A percentile compares a stretch with the other conserved stretches of the same genome.
Conservation (phyloP, 2,888 invertebrate genomes). For the Plusia festucae region DNA sequence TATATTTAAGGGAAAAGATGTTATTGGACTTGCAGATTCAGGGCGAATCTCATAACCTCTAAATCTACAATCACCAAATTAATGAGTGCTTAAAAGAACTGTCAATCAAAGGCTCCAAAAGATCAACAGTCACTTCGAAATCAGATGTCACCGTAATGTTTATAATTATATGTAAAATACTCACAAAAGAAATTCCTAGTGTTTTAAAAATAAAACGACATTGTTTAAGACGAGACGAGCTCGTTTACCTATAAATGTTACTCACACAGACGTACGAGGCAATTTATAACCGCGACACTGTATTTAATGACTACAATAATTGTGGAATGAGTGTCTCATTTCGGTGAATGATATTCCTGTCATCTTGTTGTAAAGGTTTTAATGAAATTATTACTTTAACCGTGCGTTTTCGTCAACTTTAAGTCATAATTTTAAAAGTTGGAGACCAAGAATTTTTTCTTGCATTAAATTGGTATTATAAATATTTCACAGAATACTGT, state of each 20-base stretch:
- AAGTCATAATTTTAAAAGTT: constrained; percentile 24
- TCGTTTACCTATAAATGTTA: constrained; percentile 8
- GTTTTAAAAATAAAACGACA: constrained; percentile 1
- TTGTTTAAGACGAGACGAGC: constrained; percentile 1
- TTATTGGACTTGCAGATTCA: too few relatives aligned
- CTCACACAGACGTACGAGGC: constrained; percentile 25
- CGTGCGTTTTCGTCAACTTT: constrained; percentile 29
- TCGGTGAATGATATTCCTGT: constrained; percentile 28
- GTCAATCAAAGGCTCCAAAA: not conserved
- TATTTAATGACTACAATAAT: constrained; percentile 41
- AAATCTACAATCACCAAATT: too few relatives aligned
- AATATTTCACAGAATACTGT: too few relatives aligned
- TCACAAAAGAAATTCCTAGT: constrained; percentile 2
- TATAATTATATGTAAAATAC: not conserved
- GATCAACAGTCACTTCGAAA: not conserved
- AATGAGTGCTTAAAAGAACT: too few relatives aligned
- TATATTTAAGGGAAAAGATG: too few relatives aligned
- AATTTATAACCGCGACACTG: constrained; percentile 41
- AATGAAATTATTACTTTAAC: constrained; percentile 49
- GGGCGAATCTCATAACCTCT: too few relatives aligned
- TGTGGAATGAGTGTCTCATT: constrained; percentile 39
- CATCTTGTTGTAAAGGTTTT: constrained; percentile 16
- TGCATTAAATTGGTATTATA: too few relatives aligned
- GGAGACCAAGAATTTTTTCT: too few relatives aligned
- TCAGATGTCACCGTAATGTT: not conserved